A percentile compares a stretch with the other conserved stretches of the same genome.
Evolutionary conservation across 2,113 vertebrate genomes (phyloP).

Genomic region (Proteles cristata): DNA sequence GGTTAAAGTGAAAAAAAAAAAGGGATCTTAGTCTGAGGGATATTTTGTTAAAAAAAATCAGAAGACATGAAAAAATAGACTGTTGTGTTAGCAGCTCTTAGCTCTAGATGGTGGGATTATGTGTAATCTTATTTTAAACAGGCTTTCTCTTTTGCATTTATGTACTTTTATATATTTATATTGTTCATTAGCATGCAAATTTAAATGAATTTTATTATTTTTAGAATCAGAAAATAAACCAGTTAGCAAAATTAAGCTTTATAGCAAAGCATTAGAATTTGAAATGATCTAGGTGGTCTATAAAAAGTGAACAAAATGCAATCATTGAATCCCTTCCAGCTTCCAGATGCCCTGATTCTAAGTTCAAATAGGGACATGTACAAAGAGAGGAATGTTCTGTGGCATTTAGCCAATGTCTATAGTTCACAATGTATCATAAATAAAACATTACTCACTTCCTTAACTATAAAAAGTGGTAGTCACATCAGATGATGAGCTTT

Average conservation of each 20-base stretch:
- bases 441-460: constrained; percentile 25
- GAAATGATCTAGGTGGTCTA: neutral
- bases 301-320: constrained; percentile 35
- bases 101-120: neutral
- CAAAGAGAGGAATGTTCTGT: neutral
- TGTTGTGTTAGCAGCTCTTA: neutral
- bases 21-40: neutral
- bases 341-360: neutral
- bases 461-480: neutral
- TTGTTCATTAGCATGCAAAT: neutral
- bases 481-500: constrained; percentile 6
- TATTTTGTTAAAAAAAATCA: neutral
- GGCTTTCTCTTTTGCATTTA: neutral
- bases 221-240: constrained; percentile 5
- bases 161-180: neutral
- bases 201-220: constrained; percentile 43
- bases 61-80: neutral
- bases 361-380: neutral
- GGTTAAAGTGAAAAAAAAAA: neutral
- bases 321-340: neutral
- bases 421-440: neutral
- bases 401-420: neutral
- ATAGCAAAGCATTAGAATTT: constrained; percentile 19
- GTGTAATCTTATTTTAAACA: neutral
- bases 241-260: neutral